A percentile compares a stretch with the other conserved stretches of the same genome.
These are phyloP conservation scores for Clarias laeviceps DNA, from an alignment of 2,797 vertebrate genomes.

Conservation along the genomic window DNA sequence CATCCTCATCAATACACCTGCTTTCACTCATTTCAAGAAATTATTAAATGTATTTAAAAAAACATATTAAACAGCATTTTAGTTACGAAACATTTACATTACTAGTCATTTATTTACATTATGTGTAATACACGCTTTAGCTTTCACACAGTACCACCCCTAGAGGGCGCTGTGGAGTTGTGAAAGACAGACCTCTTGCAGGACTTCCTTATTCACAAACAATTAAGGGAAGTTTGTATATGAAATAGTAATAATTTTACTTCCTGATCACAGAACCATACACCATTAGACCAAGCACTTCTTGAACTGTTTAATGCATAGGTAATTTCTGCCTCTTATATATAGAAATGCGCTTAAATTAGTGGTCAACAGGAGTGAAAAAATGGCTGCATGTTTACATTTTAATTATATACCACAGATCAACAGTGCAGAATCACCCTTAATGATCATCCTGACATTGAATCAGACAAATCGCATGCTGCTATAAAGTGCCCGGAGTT, in stretches of 20 bases:
- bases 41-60: too few relatives aligned
- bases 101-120: background rate
- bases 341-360: background rate
- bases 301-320: background rate
- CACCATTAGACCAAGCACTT: background rate
- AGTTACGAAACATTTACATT: background rate
- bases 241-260: background rate
- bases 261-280: background rate
- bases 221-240: constrained; percentile 40
- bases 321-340: background rate
- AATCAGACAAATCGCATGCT: constrained; percentile 2
- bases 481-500: background rate
- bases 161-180: constrained; percentile 48
- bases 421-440: background rate
- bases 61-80: background rate
- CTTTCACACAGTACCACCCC: constrained; percentile 15
- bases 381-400: background rate
- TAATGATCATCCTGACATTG: constrained; percentile 14
- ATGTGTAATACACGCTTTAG: background rate
- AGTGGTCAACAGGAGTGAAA: background rate
- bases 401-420: background rate
- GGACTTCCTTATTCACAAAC: constrained; percentile 19
- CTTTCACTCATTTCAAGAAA: background rate
- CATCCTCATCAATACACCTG: background rate
- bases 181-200: background rate